These are phyloP conservation scores for Drosophila formosana DNA, from an alignment of 2,888 invertebrate species.

Conservation along the genomic window DNA sequence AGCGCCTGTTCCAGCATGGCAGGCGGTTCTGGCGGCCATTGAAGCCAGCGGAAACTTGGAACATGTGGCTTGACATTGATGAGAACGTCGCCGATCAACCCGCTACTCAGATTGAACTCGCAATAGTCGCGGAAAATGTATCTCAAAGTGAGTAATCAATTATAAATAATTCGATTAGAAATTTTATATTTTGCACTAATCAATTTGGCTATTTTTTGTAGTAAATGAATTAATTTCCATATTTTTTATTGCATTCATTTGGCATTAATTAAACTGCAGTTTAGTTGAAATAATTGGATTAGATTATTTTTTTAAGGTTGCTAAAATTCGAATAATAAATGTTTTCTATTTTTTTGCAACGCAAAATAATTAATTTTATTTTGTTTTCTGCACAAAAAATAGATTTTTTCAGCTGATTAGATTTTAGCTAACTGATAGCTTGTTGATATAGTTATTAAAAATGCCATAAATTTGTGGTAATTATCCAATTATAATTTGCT, in stretches of 20 bases:
- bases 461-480: background rate
- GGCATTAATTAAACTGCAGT: background rate
- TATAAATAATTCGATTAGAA: background rate
- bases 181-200: background rate
- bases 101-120: background rate
- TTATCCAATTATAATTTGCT: background rate
- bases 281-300: background rate
- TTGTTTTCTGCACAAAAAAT: background rate
- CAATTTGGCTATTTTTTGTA: background rate
- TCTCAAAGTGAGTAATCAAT: background rate
- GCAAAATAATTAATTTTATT: background rate
- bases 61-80: conserved; percentile 74
- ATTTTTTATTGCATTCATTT: background rate
- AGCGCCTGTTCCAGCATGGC: conserved; percentile 70
- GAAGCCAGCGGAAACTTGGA: conserved; percentile 48
- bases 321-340: background rate
- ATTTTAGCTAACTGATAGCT: background rate
- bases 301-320: background rate
- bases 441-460: background rate
- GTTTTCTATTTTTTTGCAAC: background rate
- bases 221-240: background rate
- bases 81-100: conserved; percentile 34
- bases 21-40: conserved; percentile 72
- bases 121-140: background rate
- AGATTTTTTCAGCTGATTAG: background rate